Evolutionary conservation across 2,113 vertebrate species (phyloP), one percentile per base, ranked within the genome.

Genomic region (Saguinus imperator): DNA sequence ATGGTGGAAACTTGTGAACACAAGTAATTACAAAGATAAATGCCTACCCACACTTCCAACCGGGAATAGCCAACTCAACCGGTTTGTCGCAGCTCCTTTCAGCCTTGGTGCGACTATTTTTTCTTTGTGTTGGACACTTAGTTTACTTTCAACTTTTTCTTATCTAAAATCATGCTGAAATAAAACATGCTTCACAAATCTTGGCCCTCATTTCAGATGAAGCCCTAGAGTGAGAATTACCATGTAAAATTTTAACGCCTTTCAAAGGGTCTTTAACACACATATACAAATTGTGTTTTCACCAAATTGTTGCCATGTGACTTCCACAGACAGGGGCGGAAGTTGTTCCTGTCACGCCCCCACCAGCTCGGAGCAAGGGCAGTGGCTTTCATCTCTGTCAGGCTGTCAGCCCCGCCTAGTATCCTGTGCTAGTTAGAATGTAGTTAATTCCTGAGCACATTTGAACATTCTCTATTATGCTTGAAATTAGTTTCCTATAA

Each of bases 401-500:
- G 37, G n/a, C 73, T 50, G 64, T 58, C 79, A 55, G 48, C 58
- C 35, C 37, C 32, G 21, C 52, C 7, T 14, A 20, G 58, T 64
- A 76, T 68, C 73, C 85, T 81, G 43, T 76, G 58, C 75, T 86
- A 57, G n/a, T 72, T 75, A 50, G 45, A 48, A 50, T 73, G 57
- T 18, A 64, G 58, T 95, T 95, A 94, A 87, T 90, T 92, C 73
- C 64, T 23, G n/a, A 88, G 52, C 48, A 48, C 77, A 58, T 94
- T 73, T 57, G 75, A 50, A 83, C 6, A 50, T 73, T 73, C 80
- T 48, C 75, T 89, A 64, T 89, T 94, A 75, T 87, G 50, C 57
- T 57, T 76, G 61, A 96, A 92, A 95, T 95, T 68, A 76, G 58
- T 92, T 77, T 96, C 89, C 80, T 77, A 73, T 80, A 87, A 91